Evolutionary conservation across 2,113 vertebrate genomes (phyloP), one percentile per base, ranked within the genome.

Genomic region (Hassar affinis): DNA sequence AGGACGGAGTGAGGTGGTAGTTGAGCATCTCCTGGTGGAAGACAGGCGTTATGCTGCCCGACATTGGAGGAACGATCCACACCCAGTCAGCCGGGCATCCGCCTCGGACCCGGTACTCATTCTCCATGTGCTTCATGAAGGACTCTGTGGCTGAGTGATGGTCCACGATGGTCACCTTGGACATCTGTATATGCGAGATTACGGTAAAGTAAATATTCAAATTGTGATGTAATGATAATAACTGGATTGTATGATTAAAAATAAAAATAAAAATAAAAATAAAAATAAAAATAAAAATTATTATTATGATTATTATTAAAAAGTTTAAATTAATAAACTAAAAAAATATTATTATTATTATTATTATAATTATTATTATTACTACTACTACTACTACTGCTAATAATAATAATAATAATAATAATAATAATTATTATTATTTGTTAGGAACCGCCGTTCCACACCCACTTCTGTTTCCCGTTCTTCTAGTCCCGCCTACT

Each of bases 1-100:
- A 99, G 83, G 96, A 98, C 2, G 98, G 98, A 0, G 96, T 98
- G 84, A 99, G 97, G 14, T 91, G 95, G 86, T 99, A 99, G 93
- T 99, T 99, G 89, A 99, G 95, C 98, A 99, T 98, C 89, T 99
- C 98, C 91, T 99, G 98, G 87, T 99, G 97, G 93, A 98, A 99
- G 27, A 99, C 98, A 0, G 98, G 98, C 2, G 97, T 99, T 92
- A 99, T 96, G 81, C 97, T 98, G 87, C 98, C 96, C 0, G 98
- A 99, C 98, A 99, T 99, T 3, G 98, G 97, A 0, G 98, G 98
- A 22, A 99, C 96, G 0, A 99, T 98, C 98, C 98, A 99, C 25
- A 99, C 98, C 98, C 98, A 99, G 92, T 99, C 98, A 0, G 96
- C 97, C 0, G 98, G 98, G 54, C 98, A 99, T 51, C 98, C 98